These are phyloP conservation scores for Delia radicum DNA, from an alignment of 1,140 invertebrate species.

Conservation along the genomic window DNA sequence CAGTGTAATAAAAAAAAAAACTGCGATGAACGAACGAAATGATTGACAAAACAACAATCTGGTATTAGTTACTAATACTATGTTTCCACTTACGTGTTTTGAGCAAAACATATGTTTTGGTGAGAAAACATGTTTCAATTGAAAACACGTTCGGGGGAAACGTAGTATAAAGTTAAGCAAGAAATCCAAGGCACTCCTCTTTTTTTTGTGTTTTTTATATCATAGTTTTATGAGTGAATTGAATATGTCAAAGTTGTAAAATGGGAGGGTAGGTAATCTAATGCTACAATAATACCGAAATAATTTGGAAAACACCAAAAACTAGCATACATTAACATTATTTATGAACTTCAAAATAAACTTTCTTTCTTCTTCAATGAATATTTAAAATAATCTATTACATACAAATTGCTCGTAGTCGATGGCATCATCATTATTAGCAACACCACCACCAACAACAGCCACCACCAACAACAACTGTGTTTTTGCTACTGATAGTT, in stretches of 20 bases:
- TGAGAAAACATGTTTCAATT: too few species aligned
- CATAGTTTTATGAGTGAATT: neutral
- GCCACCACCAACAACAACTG: neutral
- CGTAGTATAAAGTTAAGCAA: neutral
- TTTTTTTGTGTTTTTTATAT: neutral
- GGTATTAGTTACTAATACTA: too few species aligned
- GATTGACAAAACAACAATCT: neutral
- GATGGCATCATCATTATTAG: neutral
- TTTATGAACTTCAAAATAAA: neutral
- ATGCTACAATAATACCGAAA: neutral
- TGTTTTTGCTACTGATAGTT: neutral
- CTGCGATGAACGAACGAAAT: neutral
- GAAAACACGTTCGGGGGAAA: too few species aligned
- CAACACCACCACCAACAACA: neutral
- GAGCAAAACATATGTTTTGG: too few species aligned
- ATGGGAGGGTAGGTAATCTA: neutral
- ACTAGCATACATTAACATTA: neutral
- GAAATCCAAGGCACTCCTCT: slow-evolving; percentile 10
- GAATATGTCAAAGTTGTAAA: slow-evolving; percentile 15
- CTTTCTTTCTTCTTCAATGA: neutral
- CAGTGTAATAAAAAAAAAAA: too few species aligned
- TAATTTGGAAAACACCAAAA: neutral
- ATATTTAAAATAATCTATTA: neutral
- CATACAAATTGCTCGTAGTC: neutral
- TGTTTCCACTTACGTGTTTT: too few species aligned